Conservation (phyloP, 53 echinoderm and acorn worm species). For the Arbacia lixula region DNA sequence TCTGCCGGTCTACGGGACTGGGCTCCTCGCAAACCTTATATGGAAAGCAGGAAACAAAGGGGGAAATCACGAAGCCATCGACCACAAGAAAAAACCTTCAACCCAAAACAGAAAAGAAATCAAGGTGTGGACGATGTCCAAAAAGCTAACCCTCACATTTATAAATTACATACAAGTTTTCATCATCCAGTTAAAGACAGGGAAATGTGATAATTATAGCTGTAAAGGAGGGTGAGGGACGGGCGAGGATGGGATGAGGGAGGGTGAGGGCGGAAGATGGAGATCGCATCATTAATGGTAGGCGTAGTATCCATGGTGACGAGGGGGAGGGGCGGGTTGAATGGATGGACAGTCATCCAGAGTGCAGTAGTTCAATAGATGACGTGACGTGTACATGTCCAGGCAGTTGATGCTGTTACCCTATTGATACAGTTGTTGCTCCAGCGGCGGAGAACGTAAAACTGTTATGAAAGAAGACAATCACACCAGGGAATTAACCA, state of each 20-base stretch:
- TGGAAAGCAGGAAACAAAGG: conserved; percentile 18
- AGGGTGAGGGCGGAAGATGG: background rate
- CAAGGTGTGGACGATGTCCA: background rate
- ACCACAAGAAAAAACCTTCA: background rate
- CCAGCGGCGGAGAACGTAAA: too few species aligned
- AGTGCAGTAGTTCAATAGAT: too few species aligned
- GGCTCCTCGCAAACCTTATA: conserved; percentile 38
- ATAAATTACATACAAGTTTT: too few species aligned
- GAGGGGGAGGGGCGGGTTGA: background rate
- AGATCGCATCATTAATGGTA: background rate
- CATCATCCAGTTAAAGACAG: too few species aligned
- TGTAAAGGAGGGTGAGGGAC: background rate
- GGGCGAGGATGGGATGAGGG: background rate
- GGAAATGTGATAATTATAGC: background rate
- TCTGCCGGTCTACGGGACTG: background rate
- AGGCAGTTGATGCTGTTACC: too few species aligned
- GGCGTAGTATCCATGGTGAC: background rate
- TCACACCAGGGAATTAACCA: too few species aligned
- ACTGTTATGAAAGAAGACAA: too few species aligned
- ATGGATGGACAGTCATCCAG: too few species aligned
- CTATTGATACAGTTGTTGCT: too few species aligned
- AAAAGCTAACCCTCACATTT: too few species aligned
- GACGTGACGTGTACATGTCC: too few species aligned
- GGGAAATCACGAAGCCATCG: background rate
- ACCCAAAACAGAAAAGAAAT: too few species aligned